These are phyloP conservation scores for Alethe castanea DNA, from an alignment of 2,113 vertebrate species.

Conservation along the genomic window DNA sequence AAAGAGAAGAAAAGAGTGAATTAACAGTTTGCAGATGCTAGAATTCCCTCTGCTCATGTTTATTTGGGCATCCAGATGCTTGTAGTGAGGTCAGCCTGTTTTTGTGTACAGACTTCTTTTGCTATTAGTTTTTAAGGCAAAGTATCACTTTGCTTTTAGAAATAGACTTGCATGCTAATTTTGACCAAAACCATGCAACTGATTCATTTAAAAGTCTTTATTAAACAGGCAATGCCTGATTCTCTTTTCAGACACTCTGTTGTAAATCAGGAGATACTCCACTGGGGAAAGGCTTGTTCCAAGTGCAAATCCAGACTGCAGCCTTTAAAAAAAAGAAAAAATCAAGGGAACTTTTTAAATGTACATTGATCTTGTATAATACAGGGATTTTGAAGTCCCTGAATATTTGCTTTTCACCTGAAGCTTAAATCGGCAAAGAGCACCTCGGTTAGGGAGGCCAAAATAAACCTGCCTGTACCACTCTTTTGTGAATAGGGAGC, in stretches of 20 bases:
- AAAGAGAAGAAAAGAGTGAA: slow-evolving; percentile 59
- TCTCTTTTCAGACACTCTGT: background rate
- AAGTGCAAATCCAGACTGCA: slow-evolving; percentile 31
- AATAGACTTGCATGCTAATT: slow-evolving; percentile 41
- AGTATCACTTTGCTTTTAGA: slow-evolving; percentile 41
- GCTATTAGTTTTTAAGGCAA: background rate
- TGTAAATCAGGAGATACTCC: slow-evolving; percentile 28
- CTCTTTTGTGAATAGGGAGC: background rate
- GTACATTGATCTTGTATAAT: background rate
- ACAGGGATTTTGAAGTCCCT: background rate
- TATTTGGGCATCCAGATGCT: slow-evolving; percentile 59
- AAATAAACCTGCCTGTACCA: background rate
- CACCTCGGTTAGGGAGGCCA: background rate
- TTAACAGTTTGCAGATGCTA: slow-evolving; percentile 64
- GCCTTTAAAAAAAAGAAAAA: background rate
- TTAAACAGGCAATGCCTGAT: slow-evolving; percentile 17
- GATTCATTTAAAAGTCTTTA: slow-evolving; percentile 21
- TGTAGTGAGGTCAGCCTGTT: background rate
- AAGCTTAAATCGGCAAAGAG: background rate
- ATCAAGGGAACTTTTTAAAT: background rate
- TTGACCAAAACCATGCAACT: slow-evolving; percentile 9
- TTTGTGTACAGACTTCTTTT: background rate
- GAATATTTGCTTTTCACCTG: slow-evolving; percentile 28
- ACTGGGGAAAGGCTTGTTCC: background rate
- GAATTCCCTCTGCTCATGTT: slow-evolving; percentile 27